Evolutionary conservation across 2,888 invertebrate species (phyloP).

Genomic region (Lasioglossum marginatum): DNA sequence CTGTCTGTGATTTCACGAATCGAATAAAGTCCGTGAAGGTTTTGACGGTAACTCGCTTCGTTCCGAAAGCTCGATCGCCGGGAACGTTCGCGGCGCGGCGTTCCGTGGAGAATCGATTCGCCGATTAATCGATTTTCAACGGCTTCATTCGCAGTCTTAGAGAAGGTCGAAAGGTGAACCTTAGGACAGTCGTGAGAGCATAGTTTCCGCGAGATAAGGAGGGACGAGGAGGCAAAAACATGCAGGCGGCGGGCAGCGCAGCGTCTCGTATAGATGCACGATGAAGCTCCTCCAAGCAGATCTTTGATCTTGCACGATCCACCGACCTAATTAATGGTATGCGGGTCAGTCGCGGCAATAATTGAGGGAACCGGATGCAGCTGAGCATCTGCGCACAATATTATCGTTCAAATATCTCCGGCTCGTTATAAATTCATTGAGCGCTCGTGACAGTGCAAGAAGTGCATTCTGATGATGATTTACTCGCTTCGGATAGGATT

Average conservation of each 20-base stretch:
- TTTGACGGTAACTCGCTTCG: neutral
- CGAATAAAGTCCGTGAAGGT: neutral
- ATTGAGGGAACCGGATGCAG: slow-evolving; percentile 60
- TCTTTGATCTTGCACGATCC: slow-evolving; percentile 57
- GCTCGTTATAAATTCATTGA: slow-evolving; percentile 6
- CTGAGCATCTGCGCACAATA: slow-evolving; percentile 35
- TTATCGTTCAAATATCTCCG: slow-evolving; percentile 48
- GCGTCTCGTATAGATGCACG: slow-evolving; percentile 27
- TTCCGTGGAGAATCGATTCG: slow-evolving; percentile 61
- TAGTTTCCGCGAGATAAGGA: slow-evolving; percentile 43
- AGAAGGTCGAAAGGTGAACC: slow-evolving; percentile 42
- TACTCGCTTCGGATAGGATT: neutral
- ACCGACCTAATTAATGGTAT: slow-evolving; percentile 68
- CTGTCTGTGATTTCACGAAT: neutral
- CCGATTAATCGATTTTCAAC: slow-evolving; percentile 69
- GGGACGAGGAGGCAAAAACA: slow-evolving; percentile 5
- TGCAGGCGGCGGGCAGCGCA: neutral
- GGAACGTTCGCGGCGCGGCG: slow-evolving; percentile 11
- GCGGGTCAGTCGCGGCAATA: slow-evolving; percentile 59
- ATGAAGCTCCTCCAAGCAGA: slow-evolving; percentile 48
- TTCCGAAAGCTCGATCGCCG: slow-evolving; percentile 6
- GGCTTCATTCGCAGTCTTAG: slow-evolving; percentile 54
- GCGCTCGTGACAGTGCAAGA: neutral
- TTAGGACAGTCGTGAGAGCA: slow-evolving; percentile 59
- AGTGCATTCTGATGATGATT: slow-evolving; percentile 28